Percentiles rank a stretch among this genome's conserved stretches.
Evolutionary conservation across 2,797 vertebrate species (phyloP).

Genomic region (Argyrosomus regius): DNA sequence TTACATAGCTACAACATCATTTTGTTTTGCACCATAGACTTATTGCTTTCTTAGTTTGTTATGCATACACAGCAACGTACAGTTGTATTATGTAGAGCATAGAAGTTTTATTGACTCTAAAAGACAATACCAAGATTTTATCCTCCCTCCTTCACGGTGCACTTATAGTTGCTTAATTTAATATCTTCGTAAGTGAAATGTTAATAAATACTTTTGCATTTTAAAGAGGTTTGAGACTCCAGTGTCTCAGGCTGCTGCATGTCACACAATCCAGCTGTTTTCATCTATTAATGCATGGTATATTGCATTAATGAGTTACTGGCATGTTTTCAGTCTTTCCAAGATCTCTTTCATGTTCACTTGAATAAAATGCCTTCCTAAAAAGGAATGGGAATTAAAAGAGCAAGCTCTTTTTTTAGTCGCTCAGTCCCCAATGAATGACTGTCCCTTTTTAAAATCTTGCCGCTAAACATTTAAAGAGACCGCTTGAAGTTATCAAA

Average conservation of each 20-base stretch:
- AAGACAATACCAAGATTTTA: constrained; percentile 10
- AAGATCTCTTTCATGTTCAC: neutral
- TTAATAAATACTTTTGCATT: constrained; percentile 1
- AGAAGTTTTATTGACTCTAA: constrained; percentile 13
- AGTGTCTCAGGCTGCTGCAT: constrained; percentile 13
- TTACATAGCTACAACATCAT: constrained; percentile 26
- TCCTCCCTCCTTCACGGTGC: neutral
- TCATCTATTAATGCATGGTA: constrained; percentile 6
- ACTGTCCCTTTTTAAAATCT: neutral
- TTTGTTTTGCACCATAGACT: constrained; percentile 36
- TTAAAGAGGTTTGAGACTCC: constrained; percentile 6
- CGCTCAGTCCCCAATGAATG: neutral
- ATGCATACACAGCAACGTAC: neutral
- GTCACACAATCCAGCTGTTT: neutral
- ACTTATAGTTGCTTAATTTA: neutral
- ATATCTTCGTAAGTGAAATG: constrained; percentile 15
- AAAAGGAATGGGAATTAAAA: neutral
- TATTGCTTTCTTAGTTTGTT: constrained; percentile 31
- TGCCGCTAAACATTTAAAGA: neutral
- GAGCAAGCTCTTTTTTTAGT: neutral
- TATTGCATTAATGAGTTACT: constrained; percentile 24
- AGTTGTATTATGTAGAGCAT: constrained; percentile 17
- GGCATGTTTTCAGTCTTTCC: constrained; percentile 29
- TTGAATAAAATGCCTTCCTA: neutral
- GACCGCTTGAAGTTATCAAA: neutral